Evolutionary conservation across 2,797 vertebrate genomes (phyloP), one percentile per base, ranked within the genome.

Genomic region (Leuciscus waleckii): DNA sequence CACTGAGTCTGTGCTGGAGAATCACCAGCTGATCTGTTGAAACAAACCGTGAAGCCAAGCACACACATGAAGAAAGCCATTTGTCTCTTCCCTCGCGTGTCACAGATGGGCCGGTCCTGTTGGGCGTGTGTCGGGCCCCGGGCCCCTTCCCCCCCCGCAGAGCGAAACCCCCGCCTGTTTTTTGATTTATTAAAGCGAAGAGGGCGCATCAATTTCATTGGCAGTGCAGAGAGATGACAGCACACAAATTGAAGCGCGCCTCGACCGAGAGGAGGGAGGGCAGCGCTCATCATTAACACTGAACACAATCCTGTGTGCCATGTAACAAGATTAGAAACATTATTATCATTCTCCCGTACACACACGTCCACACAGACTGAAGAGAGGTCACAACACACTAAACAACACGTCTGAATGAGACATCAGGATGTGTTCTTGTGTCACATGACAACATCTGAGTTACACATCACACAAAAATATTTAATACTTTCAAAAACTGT

Each of bases 241-340:
- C 93, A 95, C 93, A 95, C 95, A 96, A 95, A 95, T 95, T 95
- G 94, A 95, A 95, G 95, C 95, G 94, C 92, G 90, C 92, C 92
- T 92, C 90, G 87, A 89, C 90, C 91, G 90, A 91, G 91, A 91
- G 87, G 84, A 61, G 77, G 5, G 90, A 89, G 91, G 92, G 86
- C 32, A 37, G 80, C 70, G 89, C 90, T 90, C 92, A 93, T 95
- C 93, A 95, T 95, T 95, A 95, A 95, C 94, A 94, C 90, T 91
- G 91, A 90, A 91, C 92, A 94, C 93, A 94, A 94, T 94, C 94
- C 93, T 93, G 93, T 93, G 92, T 92, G 92, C 92, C 92, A 92
- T 93, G 93, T 94, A 94, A 95, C 94, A 94, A 95, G 94, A 95
- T 95, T 95, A 95, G 93, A 95, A 93, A 92, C 92, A 94, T 95